phyloP scores from a whole-genome alignment of 53 echinoderm and acorn worm species.

The Actinopyga echinites region DNA sequence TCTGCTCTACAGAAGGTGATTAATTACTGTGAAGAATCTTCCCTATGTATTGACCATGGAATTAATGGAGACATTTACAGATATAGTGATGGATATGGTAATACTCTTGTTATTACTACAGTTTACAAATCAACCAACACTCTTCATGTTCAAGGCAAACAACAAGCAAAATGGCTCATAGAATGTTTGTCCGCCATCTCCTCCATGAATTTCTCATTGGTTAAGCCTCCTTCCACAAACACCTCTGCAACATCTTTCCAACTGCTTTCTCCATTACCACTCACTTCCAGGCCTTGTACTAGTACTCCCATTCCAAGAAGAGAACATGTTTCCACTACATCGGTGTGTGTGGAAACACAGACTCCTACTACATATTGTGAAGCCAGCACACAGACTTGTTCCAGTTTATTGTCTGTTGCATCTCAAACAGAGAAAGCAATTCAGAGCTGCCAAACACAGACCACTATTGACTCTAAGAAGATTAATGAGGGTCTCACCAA shows the following conservation, averaged over 20 bases:
- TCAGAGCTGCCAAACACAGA: background rate
- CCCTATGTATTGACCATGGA: constrained; percentile 1
- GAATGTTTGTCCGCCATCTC: background rate
- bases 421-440: background rate
- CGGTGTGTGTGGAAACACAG: background rate
- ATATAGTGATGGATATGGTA: background rate
- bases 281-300: background rate
- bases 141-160: background rate
- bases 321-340: background rate
- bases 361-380: background rate
- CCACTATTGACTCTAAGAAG: too few species aligned
- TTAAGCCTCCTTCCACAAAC: background rate
- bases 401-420: background rate
- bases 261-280: background rate
- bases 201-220: background rate
- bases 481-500: too few species aligned
- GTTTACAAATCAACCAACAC: constrained; percentile 6
- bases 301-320: background rate
- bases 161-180: background rate
- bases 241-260: background rate
- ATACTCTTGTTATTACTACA: background rate
- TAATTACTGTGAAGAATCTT: background rate
- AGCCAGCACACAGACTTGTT: background rate
- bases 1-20: background rate
- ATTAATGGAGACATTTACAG: constrained; percentile 1